phyloP scores from a whole-genome alignment of 2,888 invertebrate genomes.

The Frankliniella fusca region DNA sequence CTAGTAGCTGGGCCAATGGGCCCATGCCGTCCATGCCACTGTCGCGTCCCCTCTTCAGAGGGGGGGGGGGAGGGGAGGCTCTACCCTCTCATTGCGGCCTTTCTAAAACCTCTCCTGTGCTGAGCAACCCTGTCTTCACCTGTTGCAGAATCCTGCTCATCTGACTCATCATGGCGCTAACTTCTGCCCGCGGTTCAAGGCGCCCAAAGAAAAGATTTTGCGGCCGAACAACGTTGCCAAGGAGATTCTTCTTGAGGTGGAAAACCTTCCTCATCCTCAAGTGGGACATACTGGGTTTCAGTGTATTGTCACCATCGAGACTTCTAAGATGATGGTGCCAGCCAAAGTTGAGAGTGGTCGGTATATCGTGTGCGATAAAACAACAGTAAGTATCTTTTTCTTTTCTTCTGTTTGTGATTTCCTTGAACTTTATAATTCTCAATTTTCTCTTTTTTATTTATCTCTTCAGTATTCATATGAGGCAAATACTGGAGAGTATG shows the following conservation, averaged over 20 bases:
- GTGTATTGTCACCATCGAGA: constrained; percentile 86
- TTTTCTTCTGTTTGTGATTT: constrained; percentile 28
- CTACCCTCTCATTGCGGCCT: no score
- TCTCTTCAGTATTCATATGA: constrained; percentile 56
- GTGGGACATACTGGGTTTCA: constrained; percentile 86
- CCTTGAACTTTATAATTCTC: not conserved
- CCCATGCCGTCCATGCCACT: no score
- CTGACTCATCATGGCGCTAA: constrained; percentile 57
- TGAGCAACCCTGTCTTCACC: no score
- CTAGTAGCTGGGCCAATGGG: no score
- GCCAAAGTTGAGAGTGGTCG: constrained; percentile 78
- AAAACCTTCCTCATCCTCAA: constrained; percentile 84
- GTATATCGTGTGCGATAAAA: constrained; percentile 82
- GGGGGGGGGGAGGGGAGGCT: no score
- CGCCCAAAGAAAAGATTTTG: constrained; percentile 68
- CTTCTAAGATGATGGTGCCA: constrained; percentile 81
- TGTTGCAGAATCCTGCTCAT: constrained; percentile 54
- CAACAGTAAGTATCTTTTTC: constrained; percentile 57
- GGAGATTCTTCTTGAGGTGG: constrained; percentile 82
- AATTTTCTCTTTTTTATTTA: not conserved
- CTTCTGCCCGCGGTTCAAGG: constrained; percentile 79
- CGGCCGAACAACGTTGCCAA: constrained; percentile 85
- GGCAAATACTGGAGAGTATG: constrained; percentile 77
- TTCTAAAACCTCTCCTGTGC: no score
- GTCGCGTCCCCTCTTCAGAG: no score